Evolutionary conservation across 2,888 invertebrate genomes (phyloP).

Genomic region (Spialia ferax): DNA sequence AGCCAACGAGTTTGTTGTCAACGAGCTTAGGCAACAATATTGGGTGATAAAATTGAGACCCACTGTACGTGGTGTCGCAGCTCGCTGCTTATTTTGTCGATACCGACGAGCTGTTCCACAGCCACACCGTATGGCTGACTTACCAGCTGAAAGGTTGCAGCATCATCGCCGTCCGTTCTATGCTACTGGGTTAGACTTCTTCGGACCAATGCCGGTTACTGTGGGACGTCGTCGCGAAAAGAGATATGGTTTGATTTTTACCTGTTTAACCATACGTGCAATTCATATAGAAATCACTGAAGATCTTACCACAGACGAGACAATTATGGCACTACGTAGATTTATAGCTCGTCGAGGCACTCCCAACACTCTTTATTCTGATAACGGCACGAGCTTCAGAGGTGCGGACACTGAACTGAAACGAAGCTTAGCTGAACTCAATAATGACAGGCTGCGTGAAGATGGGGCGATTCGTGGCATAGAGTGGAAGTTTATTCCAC

Average conservation of each 20-base stretch:
- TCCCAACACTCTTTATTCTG: conserved; percentile 8
- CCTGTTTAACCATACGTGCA: conserved; percentile 25
- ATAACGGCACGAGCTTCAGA: conserved; percentile 26
- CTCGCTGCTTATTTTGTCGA: conserved; percentile 11
- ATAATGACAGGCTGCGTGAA: conserved; percentile 7
- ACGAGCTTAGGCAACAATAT: conserved; percentile 12
- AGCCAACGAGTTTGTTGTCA: neutral
- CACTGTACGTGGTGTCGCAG: conserved; percentile 7
- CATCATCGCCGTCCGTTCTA: conserved; percentile 12
- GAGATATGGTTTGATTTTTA: conserved; percentile 20
- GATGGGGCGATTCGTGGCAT: conserved; percentile 30
- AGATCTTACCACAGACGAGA: conserved; percentile 11
- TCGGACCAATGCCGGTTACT: conserved; percentile 15
- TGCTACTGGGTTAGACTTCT: conserved; percentile 9
- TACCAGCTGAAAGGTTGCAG: conserved; percentile 8
- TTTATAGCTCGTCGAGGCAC: conserved; percentile 20
- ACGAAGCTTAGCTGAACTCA: conserved; percentile 10
- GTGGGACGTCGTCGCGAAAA: conserved; percentile 15
- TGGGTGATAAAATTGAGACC: conserved; percentile 8
- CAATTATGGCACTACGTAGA: conserved; percentile 17
- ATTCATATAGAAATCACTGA: conserved; percentile 19
- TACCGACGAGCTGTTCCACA: conserved; percentile 7
- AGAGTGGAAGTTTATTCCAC: conserved; percentile 41
- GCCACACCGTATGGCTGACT: conserved; percentile 15
- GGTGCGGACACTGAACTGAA: conserved; percentile 24